A percentile compares a stretch with the other conserved stretches of the same genome.
phyloP scores from a whole-genome alignment of 2,888 invertebrate species.

The Perizoma flavofasciatum region DNA sequence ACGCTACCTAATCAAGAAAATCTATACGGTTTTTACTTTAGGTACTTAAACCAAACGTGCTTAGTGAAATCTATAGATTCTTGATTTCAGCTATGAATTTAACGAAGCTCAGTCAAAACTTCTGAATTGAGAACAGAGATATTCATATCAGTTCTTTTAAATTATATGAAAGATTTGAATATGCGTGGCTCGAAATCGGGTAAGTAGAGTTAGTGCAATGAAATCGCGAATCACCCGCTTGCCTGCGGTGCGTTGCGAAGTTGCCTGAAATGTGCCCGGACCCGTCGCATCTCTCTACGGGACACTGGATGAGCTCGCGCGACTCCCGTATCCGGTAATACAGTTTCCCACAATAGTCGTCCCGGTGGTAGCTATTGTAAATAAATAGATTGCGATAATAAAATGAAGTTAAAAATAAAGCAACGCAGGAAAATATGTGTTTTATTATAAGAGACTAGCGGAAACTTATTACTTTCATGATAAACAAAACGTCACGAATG shows the following conservation, averaged over 20 bases:
- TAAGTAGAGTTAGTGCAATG: conserved; percentile 22
- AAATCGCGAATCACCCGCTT: conserved; percentile 78
- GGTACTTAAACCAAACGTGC: too few species aligned
- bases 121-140: too few species aligned
- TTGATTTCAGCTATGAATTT: too few species aligned
- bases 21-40: too few species aligned
- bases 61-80: too few species aligned
- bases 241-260: conserved; percentile 95
- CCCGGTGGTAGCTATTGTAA: conserved; percentile 69
- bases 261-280: conserved; percentile 95
- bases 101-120: too few species aligned
- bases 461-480: conserved; percentile 34
- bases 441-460: conserved; percentile 19
- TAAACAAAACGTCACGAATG: conserved; percentile 44
- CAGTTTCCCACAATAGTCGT: conserved; percentile 72
- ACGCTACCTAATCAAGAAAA: too few species aligned
- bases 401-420: conserved; percentile 39
- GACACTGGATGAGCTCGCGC: conserved; percentile 91
- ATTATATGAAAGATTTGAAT: too few species aligned
- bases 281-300: conserved; percentile 92
- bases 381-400: conserved; percentile 49
- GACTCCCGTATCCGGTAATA: conserved; percentile 85
- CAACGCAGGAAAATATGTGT: conserved; percentile 37
- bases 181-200: not conserved
- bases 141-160: too few species aligned